Conservation (phyloP, 1,140 invertebrate species). For the Drosophila melanogaster region Release_6_plus_ISO1_MT NT_037436.4:3494501-3495000, state of each 20-base stretch:
- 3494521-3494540: conserved; percentile 76
- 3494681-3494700: conserved; percentile 54
- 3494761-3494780: conserved; percentile 58
- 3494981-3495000: conserved; percentile 28
- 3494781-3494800: conserved; percentile 48
- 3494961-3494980: conserved; percentile 32
- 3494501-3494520: conserved; percentile 29
- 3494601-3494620: conserved; percentile 77
- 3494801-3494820: conserved; percentile 1
- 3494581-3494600: conserved; percentile 72
- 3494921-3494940: conserved; percentile 76
- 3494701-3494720: conserved; percentile 71
- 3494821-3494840: conserved; percentile 66
- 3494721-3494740: conserved; percentile 49
- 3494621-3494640: conserved; percentile 18
- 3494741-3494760: conserved; percentile 22
- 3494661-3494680: conserved; percentile 31
- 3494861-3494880: conserved; percentile 48
- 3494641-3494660: conserved; percentile 21
- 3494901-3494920: conserved; percentile 81
- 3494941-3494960: conserved; percentile 15
- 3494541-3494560: conserved; percentile 65
- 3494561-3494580: conserved; percentile 43
- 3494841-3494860: conserved; percentile 62
- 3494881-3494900: conserved; percentile 76